Percentiles rank a stretch among this genome's conserved stretches.
Conservation (phyloP, 2,797 vertebrate genomes). For the Schizopygopsis malacanthus region DNA sequence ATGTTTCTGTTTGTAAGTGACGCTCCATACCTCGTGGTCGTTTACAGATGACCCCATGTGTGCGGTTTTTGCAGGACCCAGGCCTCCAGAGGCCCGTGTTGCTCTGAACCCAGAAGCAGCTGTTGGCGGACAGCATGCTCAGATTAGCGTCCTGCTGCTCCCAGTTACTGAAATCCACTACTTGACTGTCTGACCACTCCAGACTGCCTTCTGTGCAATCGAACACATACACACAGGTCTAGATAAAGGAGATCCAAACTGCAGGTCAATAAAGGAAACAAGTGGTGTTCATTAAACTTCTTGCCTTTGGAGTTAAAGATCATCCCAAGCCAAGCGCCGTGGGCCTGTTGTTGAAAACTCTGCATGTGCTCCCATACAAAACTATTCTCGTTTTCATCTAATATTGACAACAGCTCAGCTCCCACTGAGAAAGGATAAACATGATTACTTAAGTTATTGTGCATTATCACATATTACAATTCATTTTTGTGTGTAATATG, state of each 20-base stretch:
- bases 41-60: constrained; percentile 95
- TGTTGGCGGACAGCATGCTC: constrained; percentile 92
- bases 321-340: constrained; percentile 95
- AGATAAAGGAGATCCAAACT: background rate
- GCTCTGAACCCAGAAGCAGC: constrained; percentile 98
- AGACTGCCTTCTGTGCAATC: constrained; percentile 81
- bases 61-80: constrained; percentile 89
- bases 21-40: constrained; percentile 82
- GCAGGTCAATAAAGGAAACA: background rate
- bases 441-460: background rate
- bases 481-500: background rate
- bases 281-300: background rate
- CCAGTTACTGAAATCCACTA: constrained; percentile 94
- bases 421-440: constrained; percentile 76
- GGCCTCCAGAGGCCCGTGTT: constrained; percentile 91
- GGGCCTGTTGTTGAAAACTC: constrained; percentile 82
- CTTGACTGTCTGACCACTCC: constrained; percentile 88
- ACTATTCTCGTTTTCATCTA: constrained; percentile 91
- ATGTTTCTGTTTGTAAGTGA: background rate
- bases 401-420: constrained; percentile 88
- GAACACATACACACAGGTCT: constrained; percentile 35
- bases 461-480: too few species aligned
- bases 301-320: constrained; percentile 87
- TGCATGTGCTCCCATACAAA: constrained; percentile 97
- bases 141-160: constrained; percentile 85